Percentiles rank a stretch among this genome's conserved stretches.
phyloP scores from a whole-genome alignment of 2,797 vertebrate genomes.

The Anabacerthia variegaticeps region DNA sequence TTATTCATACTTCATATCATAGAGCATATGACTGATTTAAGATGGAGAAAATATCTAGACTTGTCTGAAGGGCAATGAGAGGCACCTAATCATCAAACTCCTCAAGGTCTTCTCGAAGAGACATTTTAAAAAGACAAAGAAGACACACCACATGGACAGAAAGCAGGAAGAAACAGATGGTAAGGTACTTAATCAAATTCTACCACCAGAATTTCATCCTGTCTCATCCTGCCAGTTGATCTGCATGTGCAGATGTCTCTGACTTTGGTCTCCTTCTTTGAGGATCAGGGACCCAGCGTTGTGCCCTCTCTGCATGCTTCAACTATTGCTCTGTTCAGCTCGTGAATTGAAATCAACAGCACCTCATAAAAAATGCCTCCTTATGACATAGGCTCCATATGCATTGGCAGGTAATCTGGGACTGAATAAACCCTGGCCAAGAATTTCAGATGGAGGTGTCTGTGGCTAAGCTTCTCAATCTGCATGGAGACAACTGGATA shows the following conservation, averaged over 20 bases:
- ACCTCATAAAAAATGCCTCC: not conserved
- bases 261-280: not conserved
- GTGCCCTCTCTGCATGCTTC: not conserved
- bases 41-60: slow-evolving; percentile 13
- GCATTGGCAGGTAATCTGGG: not conserved
- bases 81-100: not conserved
- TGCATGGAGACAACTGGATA: not conserved
- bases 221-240: not conserved
- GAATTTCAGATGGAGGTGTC: not conserved
- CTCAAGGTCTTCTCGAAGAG: not conserved
- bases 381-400: rapidly evolving
- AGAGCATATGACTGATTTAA: not conserved
- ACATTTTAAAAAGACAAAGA: not conserved
- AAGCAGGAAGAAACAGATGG: not conserved
- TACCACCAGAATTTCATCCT: not conserved
- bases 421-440: not conserved
- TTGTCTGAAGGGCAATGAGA: not conserved
- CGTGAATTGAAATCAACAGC: not conserved
- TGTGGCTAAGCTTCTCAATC: not conserved
- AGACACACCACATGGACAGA: not conserved
- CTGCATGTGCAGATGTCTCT: not conserved
- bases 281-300: not conserved
- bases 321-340: not conserved
- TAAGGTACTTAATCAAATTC: not conserved
- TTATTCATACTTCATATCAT: not conserved